Evolutionary conservation across 2,888 invertebrate species (phyloP).

Genomic region (Leptopilina drosophilae): DNA sequence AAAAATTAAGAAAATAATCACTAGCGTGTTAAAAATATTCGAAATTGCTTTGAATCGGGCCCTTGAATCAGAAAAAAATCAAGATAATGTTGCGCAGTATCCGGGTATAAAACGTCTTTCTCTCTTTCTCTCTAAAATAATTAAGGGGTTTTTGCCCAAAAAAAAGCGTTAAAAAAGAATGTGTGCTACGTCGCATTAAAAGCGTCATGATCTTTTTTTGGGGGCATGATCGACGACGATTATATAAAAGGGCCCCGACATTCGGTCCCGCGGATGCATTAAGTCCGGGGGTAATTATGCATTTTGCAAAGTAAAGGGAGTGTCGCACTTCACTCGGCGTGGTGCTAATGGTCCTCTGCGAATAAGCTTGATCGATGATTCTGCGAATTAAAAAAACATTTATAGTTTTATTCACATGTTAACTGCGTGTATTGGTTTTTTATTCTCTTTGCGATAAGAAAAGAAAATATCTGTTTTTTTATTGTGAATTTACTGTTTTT

Average conservation of each 20-base stretch:
- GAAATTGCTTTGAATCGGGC: too few relatives aligned
- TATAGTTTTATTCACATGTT: constrained; percentile 45
- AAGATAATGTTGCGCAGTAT: too few relatives aligned
- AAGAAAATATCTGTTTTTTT: too few relatives aligned
- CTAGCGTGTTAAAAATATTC: too few relatives aligned
- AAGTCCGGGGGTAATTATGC: constrained; percentile 51
- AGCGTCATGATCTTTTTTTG: constrained; percentile 48
- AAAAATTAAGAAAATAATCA: too few relatives aligned
- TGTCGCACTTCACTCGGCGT: constrained; percentile 45
- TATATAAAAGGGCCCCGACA: constrained; percentile 49
- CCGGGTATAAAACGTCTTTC: too few relatives aligned
- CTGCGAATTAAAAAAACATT: constrained; percentile 58
- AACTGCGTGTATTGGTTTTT: not conserved
- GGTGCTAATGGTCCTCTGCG: constrained; percentile 51
- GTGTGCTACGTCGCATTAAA: constrained; percentile 32
- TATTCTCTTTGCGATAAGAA: too few relatives aligned
- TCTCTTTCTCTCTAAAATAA: too few relatives aligned
- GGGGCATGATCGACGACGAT: constrained; percentile 52
- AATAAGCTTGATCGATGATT: constrained; percentile 61
- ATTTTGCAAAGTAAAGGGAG: constrained; percentile 48
- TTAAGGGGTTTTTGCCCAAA: too few relatives aligned
- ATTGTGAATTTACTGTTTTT: too few relatives aligned
- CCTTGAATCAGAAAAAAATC: too few relatives aligned
- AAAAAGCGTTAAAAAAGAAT: not conserved
- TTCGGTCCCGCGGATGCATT: constrained; percentile 41